Evolutionary conservation across 2,113 vertebrate genomes (phyloP), one percentile per base, ranked within the genome.

Genomic region (Ellobius talpinus): DNA sequence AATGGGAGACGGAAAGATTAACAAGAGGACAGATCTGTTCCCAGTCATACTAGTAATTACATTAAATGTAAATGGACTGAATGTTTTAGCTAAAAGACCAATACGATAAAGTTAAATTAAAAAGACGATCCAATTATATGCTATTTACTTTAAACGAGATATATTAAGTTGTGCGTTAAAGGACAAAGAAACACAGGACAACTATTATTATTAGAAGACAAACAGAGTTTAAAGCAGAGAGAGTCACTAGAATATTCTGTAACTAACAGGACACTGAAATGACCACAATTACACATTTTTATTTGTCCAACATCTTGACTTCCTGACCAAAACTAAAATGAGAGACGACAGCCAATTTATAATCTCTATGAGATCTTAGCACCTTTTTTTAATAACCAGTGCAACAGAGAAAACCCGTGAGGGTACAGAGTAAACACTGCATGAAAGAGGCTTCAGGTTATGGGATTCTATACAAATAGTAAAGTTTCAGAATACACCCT

Each of bases 401-500:
- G 14, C 7, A 5, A 29, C n/a, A 23, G 31, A 36, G 29, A 68
- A 68, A 23, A 68, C 26, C 21, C 5, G 2, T 13, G 17, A 50
- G 31, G 63, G 3, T 1, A 0, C 21, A n/a, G 7, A 33, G 26
- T 31, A 45, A 65, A 26, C 4, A 4, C 3, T 6, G 26, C 23
- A 29, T 11, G 14, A 29, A 65, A 31, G 23, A 63, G 14, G 26
- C 58, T 65, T 29, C n/a, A 65, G 45, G 14, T 19, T 85, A 10
- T 19, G 58, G 7, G 17, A 29, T 45, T 6, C n/a, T 85, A 19
- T 19, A 26, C 61, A 45, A 19, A 45, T 10, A 5, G 9, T 31
- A 42, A 84, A 31, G 7, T 63, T 63, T 85, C 81, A 65, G 3
- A 65, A 45, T 1, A 26, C 42, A 50, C 33, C 12, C 50, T 42